Base-by-base conservation (phyloP, 1,140 invertebrate species). In the Caenorhabditis inopinata region DNA sequence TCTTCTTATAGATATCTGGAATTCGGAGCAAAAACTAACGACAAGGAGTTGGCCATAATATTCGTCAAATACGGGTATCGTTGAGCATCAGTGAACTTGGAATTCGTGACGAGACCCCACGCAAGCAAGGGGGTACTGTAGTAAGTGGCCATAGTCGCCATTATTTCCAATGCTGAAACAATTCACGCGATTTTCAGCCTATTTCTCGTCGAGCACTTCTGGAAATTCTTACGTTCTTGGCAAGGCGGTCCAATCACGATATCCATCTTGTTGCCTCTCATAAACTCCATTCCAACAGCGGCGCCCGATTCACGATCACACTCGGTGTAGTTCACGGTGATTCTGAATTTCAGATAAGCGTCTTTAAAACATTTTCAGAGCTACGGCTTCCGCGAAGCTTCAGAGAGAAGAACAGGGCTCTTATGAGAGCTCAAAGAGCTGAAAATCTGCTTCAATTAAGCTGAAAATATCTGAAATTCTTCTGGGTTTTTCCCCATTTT, bases 291-390 rank as follows among this genome's bases (percentile, higher is more conserved):
- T 0, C 58, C 58, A 12, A 68, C 58, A 3, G 58, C 58, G 6
- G 58, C 58, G n/a, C 58, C 58, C 16, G 38, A 18, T 18, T 16
- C 18, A 4, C 58, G 14, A 42, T 68, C 58, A 9, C 58, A 68
- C 38, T 68, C 58, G 11, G 58, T 68, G n/a, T 68, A 68, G 58
- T 68, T 68, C 5, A 68, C 58, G 32, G 11, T 68, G 29, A 68
- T 18, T 68, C 58, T 68, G 32, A 21, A 68, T 9, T 58, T 29
- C 1, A 14, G 16, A 16, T 51, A 42, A 5, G 38, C 14, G 14
- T 42, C 5, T 14, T 42, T 42, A 7, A 5, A 42, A 42, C 38
- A 42, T 42, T 42, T 42, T 42, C 38, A 42, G 38, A 42, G 42
- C 16, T 45, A 45, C 16, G 42, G 16, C 11, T 45, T 45, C 42